phyloP scores from a whole-genome alignment of 2,888 invertebrate species.

The Abscondita cerata region DNA sequence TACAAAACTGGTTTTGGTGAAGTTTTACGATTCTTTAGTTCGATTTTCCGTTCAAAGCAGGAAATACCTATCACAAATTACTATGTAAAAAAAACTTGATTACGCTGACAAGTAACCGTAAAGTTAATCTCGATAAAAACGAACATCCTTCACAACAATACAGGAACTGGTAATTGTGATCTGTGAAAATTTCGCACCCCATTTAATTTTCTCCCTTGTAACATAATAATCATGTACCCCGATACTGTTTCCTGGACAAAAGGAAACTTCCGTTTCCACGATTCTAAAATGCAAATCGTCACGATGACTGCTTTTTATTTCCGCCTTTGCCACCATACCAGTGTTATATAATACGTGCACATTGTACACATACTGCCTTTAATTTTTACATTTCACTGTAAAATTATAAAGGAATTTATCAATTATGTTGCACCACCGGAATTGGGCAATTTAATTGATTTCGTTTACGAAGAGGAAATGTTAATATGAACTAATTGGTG shows the following conservation, averaged over 20 bases:
- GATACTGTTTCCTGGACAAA: slow-evolving; percentile 21
- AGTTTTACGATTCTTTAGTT: too few species aligned
- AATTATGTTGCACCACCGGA: slow-evolving; percentile 23
- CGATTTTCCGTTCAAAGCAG: not conserved
- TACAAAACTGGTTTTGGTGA: too few species aligned
- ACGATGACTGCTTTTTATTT: slow-evolving; percentile 23
- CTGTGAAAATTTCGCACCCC: slow-evolving; percentile 25
- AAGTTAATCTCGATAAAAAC: slow-evolving; percentile 10
- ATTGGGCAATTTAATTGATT: slow-evolving; percentile 23
- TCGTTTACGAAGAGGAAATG: slow-evolving; percentile 24
- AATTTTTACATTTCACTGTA: slow-evolving; percentile 5
- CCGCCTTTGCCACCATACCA: slow-evolving; percentile 21
- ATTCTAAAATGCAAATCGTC: slow-evolving; percentile 27
- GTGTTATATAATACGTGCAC: slow-evolving; percentile 15
- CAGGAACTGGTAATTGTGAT: slow-evolving; percentile 31
- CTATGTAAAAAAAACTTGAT: not conserved
- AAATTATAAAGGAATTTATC: not conserved
- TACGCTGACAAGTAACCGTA: slow-evolving; percentile 1
- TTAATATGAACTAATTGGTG: slow-evolving; percentile 24
- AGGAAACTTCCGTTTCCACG: slow-evolving; percentile 33
- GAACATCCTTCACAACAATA: slow-evolving; percentile 11
- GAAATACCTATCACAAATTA: slow-evolving; percentile 1
- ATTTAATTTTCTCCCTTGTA: slow-evolving; percentile 8
- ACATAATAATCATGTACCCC: slow-evolving; percentile 19
- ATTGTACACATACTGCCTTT: slow-evolving; percentile 16